phyloP scores from a whole-genome alignment of 2,113 vertebrate species.

The Lophochroa leadbeateri region DNA sequence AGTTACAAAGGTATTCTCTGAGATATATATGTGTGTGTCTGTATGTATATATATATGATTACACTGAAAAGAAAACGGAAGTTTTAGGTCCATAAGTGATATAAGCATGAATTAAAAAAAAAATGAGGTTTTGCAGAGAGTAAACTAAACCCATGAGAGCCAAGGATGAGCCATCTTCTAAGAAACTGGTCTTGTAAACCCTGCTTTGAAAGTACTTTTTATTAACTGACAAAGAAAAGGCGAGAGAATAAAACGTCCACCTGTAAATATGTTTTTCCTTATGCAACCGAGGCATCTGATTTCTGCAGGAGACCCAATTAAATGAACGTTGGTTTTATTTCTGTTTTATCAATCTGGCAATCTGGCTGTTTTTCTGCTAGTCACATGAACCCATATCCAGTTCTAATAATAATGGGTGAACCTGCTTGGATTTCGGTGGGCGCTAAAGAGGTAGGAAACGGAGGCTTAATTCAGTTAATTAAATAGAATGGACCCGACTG shows the following conservation, averaged over 20 bases:
- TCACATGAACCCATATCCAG: background rate
- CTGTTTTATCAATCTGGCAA: background rate
- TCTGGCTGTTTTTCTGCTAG: background rate
- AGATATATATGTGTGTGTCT: background rate
- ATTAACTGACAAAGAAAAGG: background rate
- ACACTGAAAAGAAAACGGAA: background rate
- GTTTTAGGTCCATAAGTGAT: background rate
- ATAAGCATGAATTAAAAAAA: background rate
- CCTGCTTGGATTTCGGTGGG: background rate
- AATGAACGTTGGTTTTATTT: background rate
- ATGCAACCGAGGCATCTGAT: background rate
- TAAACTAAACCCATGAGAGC: background rate
- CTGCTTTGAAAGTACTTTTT: background rate
- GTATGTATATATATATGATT: background rate
- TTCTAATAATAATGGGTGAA: background rate
- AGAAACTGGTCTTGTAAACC: background rate
- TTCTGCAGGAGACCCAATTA: background rate
- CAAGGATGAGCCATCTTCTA: background rate
- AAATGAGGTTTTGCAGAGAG: background rate
- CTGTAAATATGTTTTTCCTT: background rate
- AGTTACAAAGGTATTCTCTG: background rate
- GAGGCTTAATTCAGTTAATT: background rate
- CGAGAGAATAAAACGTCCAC: background rate
- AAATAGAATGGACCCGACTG: background rate
- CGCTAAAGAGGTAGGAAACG: background rate